Conservation (phyloP, 2,888 invertebrate genomes). For the Drosophila mettleri region DNA sequence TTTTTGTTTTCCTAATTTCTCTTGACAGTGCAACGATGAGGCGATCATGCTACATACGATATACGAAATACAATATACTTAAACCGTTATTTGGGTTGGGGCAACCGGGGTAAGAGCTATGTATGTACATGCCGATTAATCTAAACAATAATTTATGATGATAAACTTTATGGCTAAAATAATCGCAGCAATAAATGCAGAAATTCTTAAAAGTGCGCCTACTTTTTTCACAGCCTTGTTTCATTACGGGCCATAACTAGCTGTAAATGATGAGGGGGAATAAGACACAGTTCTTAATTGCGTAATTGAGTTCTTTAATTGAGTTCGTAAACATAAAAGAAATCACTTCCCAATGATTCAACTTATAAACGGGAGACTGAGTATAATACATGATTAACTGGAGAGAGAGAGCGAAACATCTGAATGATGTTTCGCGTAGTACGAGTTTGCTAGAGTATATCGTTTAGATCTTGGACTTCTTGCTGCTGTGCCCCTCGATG, state of each 20-base stretch:
- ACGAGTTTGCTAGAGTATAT: not conserved
- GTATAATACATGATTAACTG: conserved; percentile 46
- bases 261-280: not conserved
- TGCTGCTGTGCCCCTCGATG: conserved; percentile 84
- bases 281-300: not conserved
- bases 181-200: conserved; percentile 60
- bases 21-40: conserved; percentile 18
- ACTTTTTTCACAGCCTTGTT: not conserved
- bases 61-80: conserved; percentile 5
- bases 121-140: conserved; percentile 25
- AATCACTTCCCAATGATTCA: conserved; percentile 62
- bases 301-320: conserved; percentile 34
- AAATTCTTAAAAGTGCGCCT: conserved; percentile 27
- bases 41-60: conserved; percentile 1
- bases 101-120: not conserved
- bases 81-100: conserved; percentile 4
- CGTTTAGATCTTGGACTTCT: conserved; percentile 82
- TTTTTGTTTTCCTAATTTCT: conserved; percentile 31
- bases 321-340: conserved; percentile 44
- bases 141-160: conserved; percentile 68
- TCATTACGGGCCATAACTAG: not conserved
- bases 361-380: conserved; percentile 24
- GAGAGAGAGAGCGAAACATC: conserved; percentile 7
- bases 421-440: conserved; percentile 16
- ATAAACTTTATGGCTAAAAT: conserved; percentile 61